These are phyloP conservation scores for Oscheius sp. DNA, from an alignment of 2,888 invertebrate genomes.

Conservation along the genomic window DNA sequence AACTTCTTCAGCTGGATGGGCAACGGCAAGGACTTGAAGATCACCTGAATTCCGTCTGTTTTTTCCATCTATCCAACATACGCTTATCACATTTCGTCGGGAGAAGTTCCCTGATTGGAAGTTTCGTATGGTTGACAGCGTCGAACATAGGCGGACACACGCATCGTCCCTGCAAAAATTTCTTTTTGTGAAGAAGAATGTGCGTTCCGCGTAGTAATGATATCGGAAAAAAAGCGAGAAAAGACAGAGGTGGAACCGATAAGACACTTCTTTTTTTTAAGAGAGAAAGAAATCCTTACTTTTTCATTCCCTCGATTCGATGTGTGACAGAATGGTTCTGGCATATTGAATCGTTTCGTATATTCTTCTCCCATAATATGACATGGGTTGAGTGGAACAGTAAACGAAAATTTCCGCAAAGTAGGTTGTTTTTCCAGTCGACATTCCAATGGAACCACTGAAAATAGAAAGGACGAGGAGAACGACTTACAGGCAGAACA, in stretches of 20 bases:
- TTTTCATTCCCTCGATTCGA: conserved; percentile 36
- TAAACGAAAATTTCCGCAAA: background rate
- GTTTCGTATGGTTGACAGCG: conserved; percentile 40
- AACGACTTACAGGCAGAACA: conserved; percentile 62
- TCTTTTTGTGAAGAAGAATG: background rate
- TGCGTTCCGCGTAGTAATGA: background rate
- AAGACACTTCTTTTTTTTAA: background rate
- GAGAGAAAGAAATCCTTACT: background rate
- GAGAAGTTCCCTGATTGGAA: conserved; percentile 49
- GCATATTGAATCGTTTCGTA: conserved; percentile 52
- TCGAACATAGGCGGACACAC: conserved; percentile 68
- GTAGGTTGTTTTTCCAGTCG: conserved; percentile 3
- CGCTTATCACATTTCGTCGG: conserved; percentile 68
- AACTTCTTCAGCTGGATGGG: conserved; percentile 58
- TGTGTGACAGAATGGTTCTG: conserved; percentile 50
- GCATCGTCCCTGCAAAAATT: conserved; percentile 55
- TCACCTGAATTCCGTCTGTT: conserved; percentile 63
- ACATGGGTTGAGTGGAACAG: conserved; percentile 34
- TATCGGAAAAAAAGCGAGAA: background rate
- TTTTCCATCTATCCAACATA: conserved; percentile 36
- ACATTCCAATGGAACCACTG: conserved; percentile 36
- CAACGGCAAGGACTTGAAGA: conserved; percentile 54
- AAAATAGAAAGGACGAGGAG: conserved; percentile 1
- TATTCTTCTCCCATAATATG: conserved; percentile 58
- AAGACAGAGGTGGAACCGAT: background rate